These are phyloP conservation scores for Pangasius mekongensis DNA, from an alignment of 2,797 vertebrate species.

Conservation along the genomic window DNA sequence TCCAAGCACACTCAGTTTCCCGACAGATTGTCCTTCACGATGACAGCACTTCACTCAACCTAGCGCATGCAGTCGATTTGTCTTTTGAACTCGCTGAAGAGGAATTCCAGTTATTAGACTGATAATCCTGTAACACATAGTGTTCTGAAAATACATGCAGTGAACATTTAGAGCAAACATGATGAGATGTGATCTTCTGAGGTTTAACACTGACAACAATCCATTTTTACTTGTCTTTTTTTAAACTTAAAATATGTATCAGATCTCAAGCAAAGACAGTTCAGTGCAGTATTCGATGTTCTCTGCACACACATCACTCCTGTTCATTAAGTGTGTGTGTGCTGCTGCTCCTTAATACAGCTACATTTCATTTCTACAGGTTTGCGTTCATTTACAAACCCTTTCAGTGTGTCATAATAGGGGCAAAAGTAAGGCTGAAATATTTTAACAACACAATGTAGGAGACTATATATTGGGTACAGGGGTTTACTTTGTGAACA, in stretches of 20 bases:
- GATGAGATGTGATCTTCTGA: not conserved
- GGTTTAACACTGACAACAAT: not conserved
- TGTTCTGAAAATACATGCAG: not conserved
- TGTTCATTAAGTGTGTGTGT: not conserved
- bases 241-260: not conserved
- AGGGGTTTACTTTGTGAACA: not conserved
- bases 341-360: not conserved
- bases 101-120: not conserved
- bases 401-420: not conserved
- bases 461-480: not conserved
- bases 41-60: conserved; percentile 59
- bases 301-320: not conserved
- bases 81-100: conserved; percentile 19
- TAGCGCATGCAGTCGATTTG: not conserved
- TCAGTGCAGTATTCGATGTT: not conserved
- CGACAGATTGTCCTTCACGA: conserved; percentile 68
- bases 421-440: not conserved
- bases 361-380: not conserved
- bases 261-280: not conserved
- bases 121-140: not conserved
- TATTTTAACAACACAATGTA: not conserved
- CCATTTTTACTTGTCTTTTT: not conserved
- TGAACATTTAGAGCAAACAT: not conserved
- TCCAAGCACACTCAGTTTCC: conserved; percentile 78
- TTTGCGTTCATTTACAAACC: not conserved